Evolutionary conservation across 2,113 vertebrate genomes (phyloP).

Genomic region (Rhynchomys soricoides): DNA sequence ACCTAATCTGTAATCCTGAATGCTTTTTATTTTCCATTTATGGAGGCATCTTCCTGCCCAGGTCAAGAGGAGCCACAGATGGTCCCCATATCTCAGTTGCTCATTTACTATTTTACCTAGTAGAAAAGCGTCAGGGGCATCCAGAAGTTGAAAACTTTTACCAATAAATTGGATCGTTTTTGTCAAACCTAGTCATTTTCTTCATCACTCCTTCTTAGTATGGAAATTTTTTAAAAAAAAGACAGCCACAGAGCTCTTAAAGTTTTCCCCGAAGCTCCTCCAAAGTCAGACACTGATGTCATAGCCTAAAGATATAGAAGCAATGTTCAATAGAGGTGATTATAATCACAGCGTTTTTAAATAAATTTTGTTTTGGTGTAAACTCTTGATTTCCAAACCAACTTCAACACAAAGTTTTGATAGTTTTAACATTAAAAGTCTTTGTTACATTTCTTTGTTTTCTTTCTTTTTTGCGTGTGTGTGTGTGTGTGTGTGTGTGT

Average conservation of each 20-base stretch:
- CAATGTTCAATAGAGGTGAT: not conserved
- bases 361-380: not conserved
- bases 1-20: not conserved
- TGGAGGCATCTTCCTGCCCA: conserved; percentile 81
- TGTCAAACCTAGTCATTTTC: not conserved
- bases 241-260: not conserved
- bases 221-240: not conserved
- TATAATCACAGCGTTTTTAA: no score
- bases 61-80: conserved; percentile 78
- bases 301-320: not conserved
- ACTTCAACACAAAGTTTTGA: not conserved
- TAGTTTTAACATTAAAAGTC: not conserved
- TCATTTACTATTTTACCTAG: conserved; percentile 87
- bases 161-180: conserved; percentile 88
- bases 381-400: not conserved
- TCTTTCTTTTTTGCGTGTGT: not conserved
- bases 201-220: not conserved
- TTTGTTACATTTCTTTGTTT: not conserved
- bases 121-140: conserved; percentile 89
- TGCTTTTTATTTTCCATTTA: conserved; percentile 68
- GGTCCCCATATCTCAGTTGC: conserved; percentile 87
- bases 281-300: not conserved
- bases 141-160: conserved; percentile 85
- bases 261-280: not conserved
- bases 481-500: not conserved